phyloP scores from a whole-genome alignment of 2,113 vertebrate species.

The Larimichthys crocea region DNA sequence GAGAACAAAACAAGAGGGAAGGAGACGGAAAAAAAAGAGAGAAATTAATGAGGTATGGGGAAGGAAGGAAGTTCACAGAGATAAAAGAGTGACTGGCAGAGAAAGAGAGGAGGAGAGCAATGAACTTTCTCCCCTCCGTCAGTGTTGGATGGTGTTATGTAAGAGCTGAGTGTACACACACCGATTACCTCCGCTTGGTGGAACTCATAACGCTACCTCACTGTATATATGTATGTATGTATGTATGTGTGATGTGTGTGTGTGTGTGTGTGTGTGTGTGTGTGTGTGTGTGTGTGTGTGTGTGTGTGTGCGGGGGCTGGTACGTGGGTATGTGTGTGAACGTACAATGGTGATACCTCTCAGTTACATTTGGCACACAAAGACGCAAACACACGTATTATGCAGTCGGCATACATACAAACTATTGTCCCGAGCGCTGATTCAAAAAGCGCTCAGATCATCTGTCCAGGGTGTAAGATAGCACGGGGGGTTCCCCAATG shows the following conservation, averaged over 20 bases:
- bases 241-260: neutral
- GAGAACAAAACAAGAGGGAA: conserved; percentile 21
- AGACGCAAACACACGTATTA: conserved; percentile 23
- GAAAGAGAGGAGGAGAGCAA: conserved; percentile 33
- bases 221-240: conserved; percentile 12
- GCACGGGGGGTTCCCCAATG: conserved; percentile 52
- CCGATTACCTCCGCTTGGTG: conserved; percentile 69
- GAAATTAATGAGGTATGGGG: conserved; percentile 49
- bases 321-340: conserved; percentile 3
- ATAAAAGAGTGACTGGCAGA: conserved; percentile 65
- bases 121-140: conserved; percentile 74
- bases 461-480: conserved; percentile 46
- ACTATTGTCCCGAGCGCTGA: conserved; percentile 38
- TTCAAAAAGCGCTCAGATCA: conserved; percentile 53
- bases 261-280: neutral
- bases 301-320: neutral
- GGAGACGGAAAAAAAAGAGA: conserved; percentile 62
- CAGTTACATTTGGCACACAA: conserved; percentile 51
- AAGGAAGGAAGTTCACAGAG: conserved; percentile 70
- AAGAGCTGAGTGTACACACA: conserved; percentile 72
- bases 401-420: conserved; percentile 23
- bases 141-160: conserved; percentile 70
- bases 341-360: conserved; percentile 39
- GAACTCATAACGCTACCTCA: conserved; percentile 57
- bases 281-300: conserved; percentile 6